Evolutionary conservation across 2,797 vertebrate species (phyloP).

Genomic region (Odontamblyopus rebecca): DNA sequence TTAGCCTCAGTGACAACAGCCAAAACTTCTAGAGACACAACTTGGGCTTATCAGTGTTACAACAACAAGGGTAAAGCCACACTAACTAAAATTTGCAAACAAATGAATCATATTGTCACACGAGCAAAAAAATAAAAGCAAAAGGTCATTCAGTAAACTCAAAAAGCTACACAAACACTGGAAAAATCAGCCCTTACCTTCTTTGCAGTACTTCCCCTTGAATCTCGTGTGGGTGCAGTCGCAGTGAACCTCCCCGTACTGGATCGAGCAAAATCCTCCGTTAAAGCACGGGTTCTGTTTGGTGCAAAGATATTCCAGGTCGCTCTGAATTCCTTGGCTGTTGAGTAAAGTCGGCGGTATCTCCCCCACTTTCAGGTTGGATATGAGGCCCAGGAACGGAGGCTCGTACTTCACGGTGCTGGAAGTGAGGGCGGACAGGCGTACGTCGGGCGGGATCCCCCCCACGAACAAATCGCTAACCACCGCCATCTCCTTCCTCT

Average conservation of each 20-base stretch:
- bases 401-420: constrained; percentile 94
- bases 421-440: constrained; percentile 90
- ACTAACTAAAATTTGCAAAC: no score
- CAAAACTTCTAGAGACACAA: not conserved
- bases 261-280: constrained; percentile 83
- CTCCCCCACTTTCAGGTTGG: constrained; percentile 90
- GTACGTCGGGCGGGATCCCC: constrained; percentile 89
- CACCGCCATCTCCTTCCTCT: constrained; percentile 91
- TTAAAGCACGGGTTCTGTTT: constrained; percentile 92
- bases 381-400: constrained; percentile 88
- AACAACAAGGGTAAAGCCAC: not conserved
- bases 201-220: constrained; percentile 90
- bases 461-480: constrained; percentile 95
- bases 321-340: constrained; percentile 88
- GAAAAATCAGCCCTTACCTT: constrained; percentile 80
- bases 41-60: not conserved
- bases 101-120: not conserved
- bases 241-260: constrained; percentile 86
- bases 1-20: not conserved
- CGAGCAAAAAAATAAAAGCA: not conserved
- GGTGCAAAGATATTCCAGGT: constrained; percentile 83
- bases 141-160: not conserved
- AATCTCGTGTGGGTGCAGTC: constrained; percentile 90
- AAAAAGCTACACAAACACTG: not conserved
- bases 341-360: constrained; percentile 86